Evolutionary conservation across 2,797 vertebrate genomes (phyloP), one percentile per base, ranked within the genome.

Genomic region (Chaetodon trifasciatus): DNA sequence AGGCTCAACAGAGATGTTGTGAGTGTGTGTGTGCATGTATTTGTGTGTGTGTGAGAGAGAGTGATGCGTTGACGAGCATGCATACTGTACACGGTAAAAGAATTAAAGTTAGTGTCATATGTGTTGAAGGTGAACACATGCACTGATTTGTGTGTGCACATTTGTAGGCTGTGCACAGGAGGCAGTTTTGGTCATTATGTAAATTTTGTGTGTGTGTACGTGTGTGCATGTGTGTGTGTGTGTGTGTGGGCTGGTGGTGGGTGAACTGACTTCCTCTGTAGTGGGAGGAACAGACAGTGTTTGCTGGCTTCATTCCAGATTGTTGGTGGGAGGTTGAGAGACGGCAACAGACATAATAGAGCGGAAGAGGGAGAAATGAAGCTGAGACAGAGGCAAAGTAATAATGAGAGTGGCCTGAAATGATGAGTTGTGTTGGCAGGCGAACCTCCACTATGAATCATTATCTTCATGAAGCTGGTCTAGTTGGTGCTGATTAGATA

Each of bases 251-350:
- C 79, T 46, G 11, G n/a, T 63, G 37, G 90, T 93, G 90, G 94
- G 92, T 1, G 80, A 89, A 50, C 83, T 92, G 86, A 90, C 88
- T 92, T 95, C 92, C 92, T 75, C 52, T 84, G 78, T 83, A 86
- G 88, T 84, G 80, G 82, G 81, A 83, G 76, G 88, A 91, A 91
- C 81, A 91, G 88, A 91, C 90, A 87, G 81, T 85, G 76, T 90
- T 92, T 90, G 76, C 86, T 91, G 94, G 92, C 89, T 86, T 76
- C 55, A 50, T 81, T 92, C 89, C 90, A 94, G 79, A 89, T 84
- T 87, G 79, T 85, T 74, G 79, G 91, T 91, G 94, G 84, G 81
- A 91, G 88, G 73, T 67, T 58, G 84, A 83, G 76, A 94, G 91
- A 93, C 92, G 84, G 86, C 88, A 88, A 81, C 66, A 79, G 80